Percentiles rank a stretch among this genome's conserved stretches.
These are phyloP conservation scores for Thamnaconus septentrionalis DNA, from an alignment of 2,113 vertebrate species.

Conservation along the genomic window DNA sequence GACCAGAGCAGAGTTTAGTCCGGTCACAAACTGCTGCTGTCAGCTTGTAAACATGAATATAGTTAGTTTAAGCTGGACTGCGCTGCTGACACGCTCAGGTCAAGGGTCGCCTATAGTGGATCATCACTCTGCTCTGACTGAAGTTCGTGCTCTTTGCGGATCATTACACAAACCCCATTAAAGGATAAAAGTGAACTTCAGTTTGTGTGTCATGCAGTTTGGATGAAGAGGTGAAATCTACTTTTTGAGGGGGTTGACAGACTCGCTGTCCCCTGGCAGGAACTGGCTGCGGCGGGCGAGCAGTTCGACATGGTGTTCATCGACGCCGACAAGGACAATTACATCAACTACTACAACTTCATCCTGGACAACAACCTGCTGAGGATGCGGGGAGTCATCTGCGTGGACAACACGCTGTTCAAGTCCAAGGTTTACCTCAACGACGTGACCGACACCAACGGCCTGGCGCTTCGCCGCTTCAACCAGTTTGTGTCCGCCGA, in stretches of 20 bases:
- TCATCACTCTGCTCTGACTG: too few relatives aligned
- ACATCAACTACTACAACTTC: slow-evolving; percentile 82
- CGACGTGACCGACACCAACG: slow-evolving; percentile 74
- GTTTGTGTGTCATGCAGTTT: too few relatives aligned
- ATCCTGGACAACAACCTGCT: slow-evolving; percentile 82
- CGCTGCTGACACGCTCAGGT: too few relatives aligned
- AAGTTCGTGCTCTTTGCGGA: too few relatives aligned
- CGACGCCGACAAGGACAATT: slow-evolving; percentile 81
- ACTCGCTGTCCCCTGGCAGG: slow-evolving; percentile 52
- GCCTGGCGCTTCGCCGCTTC: slow-evolving; percentile 77
- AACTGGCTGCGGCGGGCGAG: slow-evolving; percentile 72
- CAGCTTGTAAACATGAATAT: too few relatives aligned
- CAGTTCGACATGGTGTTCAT: slow-evolving; percentile 86
- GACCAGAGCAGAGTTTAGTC: neutral
- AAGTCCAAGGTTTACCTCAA: slow-evolving; percentile 82
- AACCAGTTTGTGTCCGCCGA: slow-evolving; percentile 76
- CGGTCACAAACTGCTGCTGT: too few relatives aligned
- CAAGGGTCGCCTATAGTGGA: too few relatives aligned
- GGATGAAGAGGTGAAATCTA: too few relatives aligned
- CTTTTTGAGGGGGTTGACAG: too few relatives aligned
- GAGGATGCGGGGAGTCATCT: slow-evolving; percentile 76
- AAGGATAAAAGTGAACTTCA: too few relatives aligned
- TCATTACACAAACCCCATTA: too few relatives aligned
- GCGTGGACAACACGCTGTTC: slow-evolving; percentile 79
- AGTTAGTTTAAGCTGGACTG: too few relatives aligned